Base-by-base conservation (phyloP, 2,113 vertebrate genomes). In the Ictalurus furcatus region DNA sequence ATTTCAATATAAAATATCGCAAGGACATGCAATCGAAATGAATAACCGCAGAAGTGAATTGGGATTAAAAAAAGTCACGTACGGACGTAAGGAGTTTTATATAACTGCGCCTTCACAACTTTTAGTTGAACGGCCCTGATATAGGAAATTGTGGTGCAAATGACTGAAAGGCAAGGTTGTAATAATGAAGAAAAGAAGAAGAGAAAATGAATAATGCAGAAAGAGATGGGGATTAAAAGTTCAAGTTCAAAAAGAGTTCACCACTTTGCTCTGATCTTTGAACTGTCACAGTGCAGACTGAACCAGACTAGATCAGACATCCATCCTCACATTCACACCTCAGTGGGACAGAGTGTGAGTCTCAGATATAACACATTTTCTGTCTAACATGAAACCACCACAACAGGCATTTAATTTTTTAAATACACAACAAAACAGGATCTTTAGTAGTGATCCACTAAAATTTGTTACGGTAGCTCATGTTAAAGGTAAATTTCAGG, bases 261-360 rank as follows among this genome's bases (percentile, higher is more conserved):
- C 23, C 14, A 19, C 14, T 48, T 67, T 28, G 40, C 61, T 11
- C 14, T 69, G 61, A 85, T 52, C 28, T 84, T n/a, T 84, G 61
- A 84, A 13, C 63, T 65, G 44, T 19, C 7, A 71, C 16, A 4
- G 3, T 28, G 79, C 17, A 59, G 19, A 58, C 12, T 30, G 28
- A 71, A 52, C 44, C 65, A 52, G 34, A 58, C 85, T 73, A 44
- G 48, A 58, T 16, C 21, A 4, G 63, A 85, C 25, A 34, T 74
- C 23, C 52, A 54, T 74, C 67, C 21, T 58, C 69, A 74, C 52
- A 74, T 58, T 73, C 67, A 86, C 69, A 54, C 48, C 85, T 74
- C 67, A 59, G 48, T 74, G 19, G n/a, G 79, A 59, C 79, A 82
- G 54, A 34, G 54, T 58, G 79, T 21, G 52, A 81, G 79, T 59